Conservation (phyloP, 2,888 invertebrate species). For the Baronia brevicornis region DNA sequence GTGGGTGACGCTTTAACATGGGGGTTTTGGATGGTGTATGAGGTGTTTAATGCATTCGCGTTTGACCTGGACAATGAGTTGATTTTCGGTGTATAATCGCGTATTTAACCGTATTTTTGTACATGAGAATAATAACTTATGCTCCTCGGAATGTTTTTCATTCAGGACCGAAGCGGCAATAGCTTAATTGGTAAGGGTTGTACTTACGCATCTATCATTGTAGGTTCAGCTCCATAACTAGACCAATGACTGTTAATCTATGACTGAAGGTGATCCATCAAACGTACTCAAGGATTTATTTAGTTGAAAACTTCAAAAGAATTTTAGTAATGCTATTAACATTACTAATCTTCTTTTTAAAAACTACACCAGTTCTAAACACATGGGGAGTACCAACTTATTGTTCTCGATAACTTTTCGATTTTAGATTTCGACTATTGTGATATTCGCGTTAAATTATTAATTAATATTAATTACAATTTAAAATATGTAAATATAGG, state of each 20-base stretch:
- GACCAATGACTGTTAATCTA: no score
- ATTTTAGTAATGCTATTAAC: no score
- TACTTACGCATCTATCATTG: no score
- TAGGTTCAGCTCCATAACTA: no score
- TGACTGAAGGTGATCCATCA: no score
- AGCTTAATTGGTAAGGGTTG: no score
- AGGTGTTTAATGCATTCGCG: constrained; percentile 39
- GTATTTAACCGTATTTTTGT: constrained; percentile 17
- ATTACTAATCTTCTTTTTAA: no score
- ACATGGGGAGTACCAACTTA: constrained; percentile 61
- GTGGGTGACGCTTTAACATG: constrained; percentile 48
- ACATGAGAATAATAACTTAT: constrained; percentile 61
- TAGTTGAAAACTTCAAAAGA: no score
- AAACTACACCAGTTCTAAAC: constrained; percentile 5
- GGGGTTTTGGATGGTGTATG: constrained; percentile 18
- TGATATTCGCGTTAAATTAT: constrained; percentile 27
- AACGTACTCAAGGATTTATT: no score
- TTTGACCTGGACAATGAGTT: constrained; percentile 35
- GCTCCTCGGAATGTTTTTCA: constrained; percentile 35
- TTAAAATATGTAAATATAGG: constrained; percentile 16
- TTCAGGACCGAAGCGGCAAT: constrained; percentile 19
- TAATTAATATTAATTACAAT: constrained; percentile 5
- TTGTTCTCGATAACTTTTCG: constrained; percentile 44
- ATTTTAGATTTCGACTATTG: constrained; percentile 26
- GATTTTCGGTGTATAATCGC: constrained; percentile 16